Conservation (phyloP, 2,113 vertebrate genomes). For the Chroicocephalus ridibundus region DNA sequence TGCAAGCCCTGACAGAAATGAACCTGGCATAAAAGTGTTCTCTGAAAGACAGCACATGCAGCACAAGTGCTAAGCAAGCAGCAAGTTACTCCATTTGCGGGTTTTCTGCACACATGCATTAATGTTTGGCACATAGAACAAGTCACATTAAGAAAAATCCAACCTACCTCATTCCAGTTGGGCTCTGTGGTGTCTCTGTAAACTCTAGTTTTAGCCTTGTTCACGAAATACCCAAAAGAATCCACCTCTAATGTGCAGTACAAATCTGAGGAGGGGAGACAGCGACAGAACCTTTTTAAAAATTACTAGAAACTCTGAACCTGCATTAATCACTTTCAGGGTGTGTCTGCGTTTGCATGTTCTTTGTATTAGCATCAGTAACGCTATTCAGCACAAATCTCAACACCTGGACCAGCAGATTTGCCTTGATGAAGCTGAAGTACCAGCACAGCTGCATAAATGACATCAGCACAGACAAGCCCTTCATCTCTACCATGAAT, state of each 20-base stretch:
- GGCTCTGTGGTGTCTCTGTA: conserved; percentile 91
- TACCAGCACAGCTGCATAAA: neutral
- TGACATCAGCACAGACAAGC: neutral
- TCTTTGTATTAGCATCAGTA: neutral
- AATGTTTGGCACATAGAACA: neutral
- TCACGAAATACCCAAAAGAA: conserved; percentile 96
- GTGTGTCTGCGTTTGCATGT: neutral
- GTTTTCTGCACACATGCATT: fast-evolving
- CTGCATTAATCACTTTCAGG: neutral
- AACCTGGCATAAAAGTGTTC: neutral
- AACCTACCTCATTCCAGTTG: conserved; percentile 93
- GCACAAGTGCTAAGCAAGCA: neutral
- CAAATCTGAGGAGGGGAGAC: conserved; percentile 75
- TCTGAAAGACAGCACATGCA: neutral
- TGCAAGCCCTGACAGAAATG: neutral
- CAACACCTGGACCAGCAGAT: neutral
- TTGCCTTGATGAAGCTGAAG: neutral
- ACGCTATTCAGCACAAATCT: neutral
- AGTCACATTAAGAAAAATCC: neutral
- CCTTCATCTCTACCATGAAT: neutral
- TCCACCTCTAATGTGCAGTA: conserved; percentile 96
- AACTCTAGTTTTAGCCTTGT: conserved; percentile 94
- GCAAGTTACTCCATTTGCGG: neutral
- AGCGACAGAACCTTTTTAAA: neutral
- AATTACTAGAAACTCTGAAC: neutral